Percentiles rank a stretch among this genome's conserved stretches.
These are phyloP conservation scores for Labeo calbasu DNA, from an alignment of 2,797 vertebrate species.

Conservation along the genomic window DNA sequence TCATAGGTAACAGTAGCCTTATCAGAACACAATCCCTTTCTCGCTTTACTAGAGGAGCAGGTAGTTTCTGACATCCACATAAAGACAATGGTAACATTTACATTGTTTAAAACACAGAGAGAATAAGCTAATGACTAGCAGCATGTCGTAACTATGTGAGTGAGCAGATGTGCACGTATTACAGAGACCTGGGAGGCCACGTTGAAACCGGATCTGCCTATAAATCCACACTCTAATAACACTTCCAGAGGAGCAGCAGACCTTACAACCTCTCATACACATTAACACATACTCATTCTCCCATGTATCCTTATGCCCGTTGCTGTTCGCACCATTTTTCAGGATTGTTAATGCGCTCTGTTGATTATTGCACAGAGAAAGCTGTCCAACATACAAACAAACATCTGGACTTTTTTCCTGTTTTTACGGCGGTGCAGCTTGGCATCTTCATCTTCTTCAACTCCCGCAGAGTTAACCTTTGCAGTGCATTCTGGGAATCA, in stretches of 20 bases:
- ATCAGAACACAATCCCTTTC: background rate
- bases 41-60: slow-evolving; percentile 36
- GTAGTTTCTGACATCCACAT: background rate
- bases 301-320: background rate
- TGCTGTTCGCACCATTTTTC: slow-evolving; percentile 23
- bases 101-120: slow-evolving; percentile 52
- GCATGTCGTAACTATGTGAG: slow-evolving; percentile 54
- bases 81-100: slow-evolving; percentile 18
- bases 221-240: slow-evolving; percentile 61
- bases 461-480: slow-evolving; percentile 60
- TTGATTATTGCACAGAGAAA: slow-evolving; percentile 61
- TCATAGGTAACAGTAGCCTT: background rate
- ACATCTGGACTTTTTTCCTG: slow-evolving; percentile 57
- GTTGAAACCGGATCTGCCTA: slow-evolving; percentile 60
- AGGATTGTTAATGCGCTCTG: slow-evolving; percentile 55
- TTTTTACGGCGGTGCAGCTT: slow-evolving; percentile 56
- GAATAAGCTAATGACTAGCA: slow-evolving; percentile 61
- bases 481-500: slow-evolving; percentile 49
- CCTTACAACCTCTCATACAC: slow-evolving; percentile 24
- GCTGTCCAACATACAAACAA: slow-evolving; percentile 50
- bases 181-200: slow-evolving; percentile 44
- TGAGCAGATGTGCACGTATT: slow-evolving; percentile 34
- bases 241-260: slow-evolving; percentile 49
- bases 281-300: slow-evolving; percentile 36
- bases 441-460: background rate